Percentiles rank a stretch among this genome's conserved stretches.
These are phyloP conservation scores for Oceanodroma leucorhoa DNA, from an alignment of 2,797 vertebrate genomes.

Conservation along the genomic window DNA sequence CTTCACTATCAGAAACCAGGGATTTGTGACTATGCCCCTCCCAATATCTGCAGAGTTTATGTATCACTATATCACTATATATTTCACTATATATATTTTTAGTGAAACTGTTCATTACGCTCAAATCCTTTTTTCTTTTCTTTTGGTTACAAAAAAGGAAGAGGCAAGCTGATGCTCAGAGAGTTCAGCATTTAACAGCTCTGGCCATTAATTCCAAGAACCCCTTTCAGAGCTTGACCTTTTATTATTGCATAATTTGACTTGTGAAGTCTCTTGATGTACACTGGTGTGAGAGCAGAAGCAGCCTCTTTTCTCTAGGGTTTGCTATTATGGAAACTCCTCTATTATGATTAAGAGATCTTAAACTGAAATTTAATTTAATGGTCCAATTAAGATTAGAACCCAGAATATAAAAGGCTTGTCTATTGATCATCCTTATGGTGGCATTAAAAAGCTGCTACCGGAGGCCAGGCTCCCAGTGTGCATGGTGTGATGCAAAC, in stretches of 20 bases:
- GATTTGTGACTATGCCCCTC: neutral
- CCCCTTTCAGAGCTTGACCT: neutral
- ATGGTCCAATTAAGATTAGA: neutral
- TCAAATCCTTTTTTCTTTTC: neutral
- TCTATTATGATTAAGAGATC: neutral
- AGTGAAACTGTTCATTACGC: neutral
- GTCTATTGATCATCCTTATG: accelerated
- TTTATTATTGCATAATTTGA: neutral
- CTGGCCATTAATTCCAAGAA: neutral
- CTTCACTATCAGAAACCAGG: neutral
- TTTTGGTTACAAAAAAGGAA: neutral
- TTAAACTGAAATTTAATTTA: neutral
- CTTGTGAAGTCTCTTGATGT: neutral
- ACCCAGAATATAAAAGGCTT: neutral
- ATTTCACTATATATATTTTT: neutral
- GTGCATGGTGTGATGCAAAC: neutral
- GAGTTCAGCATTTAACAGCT: neutral
- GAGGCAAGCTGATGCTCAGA: neutral
- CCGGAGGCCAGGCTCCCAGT: accelerated
- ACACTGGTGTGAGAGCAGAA: neutral
- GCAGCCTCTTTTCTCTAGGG: neutral
- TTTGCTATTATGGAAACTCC: neutral
- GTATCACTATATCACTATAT: neutral
- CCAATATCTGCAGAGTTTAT: neutral
- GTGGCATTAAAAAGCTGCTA: neutral